phyloP scores from a whole-genome alignment of 2,113 vertebrate genomes.

The Bungarus multicinctus region DNA sequence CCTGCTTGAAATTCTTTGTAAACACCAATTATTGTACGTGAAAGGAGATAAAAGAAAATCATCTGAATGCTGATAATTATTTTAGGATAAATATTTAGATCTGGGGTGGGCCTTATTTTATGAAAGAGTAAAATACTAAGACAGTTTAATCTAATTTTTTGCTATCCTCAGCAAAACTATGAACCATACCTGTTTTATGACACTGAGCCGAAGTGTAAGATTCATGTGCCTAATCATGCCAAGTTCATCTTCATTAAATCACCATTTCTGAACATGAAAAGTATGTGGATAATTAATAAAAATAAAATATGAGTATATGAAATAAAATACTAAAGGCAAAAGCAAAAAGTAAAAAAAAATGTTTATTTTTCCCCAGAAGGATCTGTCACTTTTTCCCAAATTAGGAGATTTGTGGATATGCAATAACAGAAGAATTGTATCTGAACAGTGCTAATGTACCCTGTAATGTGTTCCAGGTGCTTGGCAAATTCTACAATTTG shows the following conservation, averaged over 20 bases:
- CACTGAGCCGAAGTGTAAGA: not conserved
- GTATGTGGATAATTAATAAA: not conserved
- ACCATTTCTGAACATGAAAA: not conserved
- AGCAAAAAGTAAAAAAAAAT: not conserved
- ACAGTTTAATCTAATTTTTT: not conserved
- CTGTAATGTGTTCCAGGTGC: not conserved
- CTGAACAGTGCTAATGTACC: not conserved
- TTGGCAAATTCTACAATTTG: not conserved
- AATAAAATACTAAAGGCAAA: not conserved
- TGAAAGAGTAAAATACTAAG: not conserved
- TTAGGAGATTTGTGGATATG: not conserved
- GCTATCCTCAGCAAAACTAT: not conserved
- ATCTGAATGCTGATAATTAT: not conserved
- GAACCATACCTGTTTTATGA: not conserved
- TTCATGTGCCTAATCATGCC: not conserved
- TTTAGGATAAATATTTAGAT: not conserved
- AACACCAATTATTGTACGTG: not conserved
- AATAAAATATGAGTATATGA: not conserved
- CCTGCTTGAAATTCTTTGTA: not conserved
- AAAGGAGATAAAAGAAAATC: not conserved
- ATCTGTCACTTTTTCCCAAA: not conserved
- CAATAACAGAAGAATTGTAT: not conserved
- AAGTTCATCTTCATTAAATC: not conserved
- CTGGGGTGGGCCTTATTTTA: not conserved
- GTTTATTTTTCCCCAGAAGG: not conserved